Base-by-base conservation (phyloP, 2,113 vertebrate species). In the Heterotis niloticus region DNA sequence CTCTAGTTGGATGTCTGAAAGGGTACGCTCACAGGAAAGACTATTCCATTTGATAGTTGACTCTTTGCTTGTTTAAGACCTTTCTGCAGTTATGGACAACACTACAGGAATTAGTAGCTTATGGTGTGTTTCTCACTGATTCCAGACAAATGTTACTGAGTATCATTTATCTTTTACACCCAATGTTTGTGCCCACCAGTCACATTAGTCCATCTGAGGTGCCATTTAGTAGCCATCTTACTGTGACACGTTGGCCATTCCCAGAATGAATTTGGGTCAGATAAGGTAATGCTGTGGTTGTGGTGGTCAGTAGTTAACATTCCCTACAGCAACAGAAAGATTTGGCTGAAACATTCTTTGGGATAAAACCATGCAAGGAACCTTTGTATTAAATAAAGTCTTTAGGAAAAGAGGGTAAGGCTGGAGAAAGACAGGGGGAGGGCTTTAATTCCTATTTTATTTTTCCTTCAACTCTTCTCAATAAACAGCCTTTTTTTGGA, bases 401-500 rank as follows among this genome's bases (percentile, higher is more conserved):
- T n/a, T n/a, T n/a, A n/a, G n/a, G n/a, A n/a, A n/a, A n/a, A n/a
- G 34, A 44, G 34, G 34, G 34, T n/a, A n/a, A n/a, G 34, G 7
- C 3, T 7, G 34, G 34, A 4, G 34, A 44, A 23, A 73, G 56
- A 13, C 85, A 72, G 70, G 60, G 52, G 85, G 34, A 10, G 78
- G 81, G 85, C 87, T 91, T 84, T 89, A 85, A 89, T 91, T 91
- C 89, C 14, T 62, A 5, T 62, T 14, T 13, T 17, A 62, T 17
- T n/a, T 88, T 86, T 88, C 86, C 87, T 85, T 86, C 86, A 84
- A 88, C 89, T 82, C 81, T 86, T 90, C 86, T 91, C 89, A 87
- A 89, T 89, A 90, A 91, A 87, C 90, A 91, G 90, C 88, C 88
- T 24, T 81, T 82, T 44, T 44, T 44, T 44, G 34, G 34, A 44